Percentiles rank a stretch among this genome's conserved stretches.
These are phyloP conservation scores for Eudyptes chrysolophus DNA, from an alignment of 2,113 vertebrate genomes.

Conservation along the genomic window DNA sequence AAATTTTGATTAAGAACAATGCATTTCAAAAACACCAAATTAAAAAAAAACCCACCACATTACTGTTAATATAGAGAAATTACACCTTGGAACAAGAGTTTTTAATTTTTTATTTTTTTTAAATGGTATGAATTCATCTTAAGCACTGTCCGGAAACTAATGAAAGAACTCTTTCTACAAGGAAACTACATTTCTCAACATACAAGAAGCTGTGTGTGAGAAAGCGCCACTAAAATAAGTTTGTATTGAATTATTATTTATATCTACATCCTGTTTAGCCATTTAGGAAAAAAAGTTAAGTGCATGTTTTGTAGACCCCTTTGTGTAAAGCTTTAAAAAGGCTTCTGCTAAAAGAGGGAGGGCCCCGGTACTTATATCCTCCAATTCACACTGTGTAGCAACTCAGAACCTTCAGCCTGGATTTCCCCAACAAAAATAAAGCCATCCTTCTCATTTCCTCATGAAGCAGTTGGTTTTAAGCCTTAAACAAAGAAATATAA, in stretches of 20 bases:
- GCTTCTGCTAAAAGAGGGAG: conserved; percentile 60
- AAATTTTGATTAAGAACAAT: neutral
- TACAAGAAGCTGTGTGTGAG: conserved; percentile 66
- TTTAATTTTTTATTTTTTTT: neutral
- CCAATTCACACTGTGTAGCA: conserved; percentile 71
- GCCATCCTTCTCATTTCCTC: conserved; percentile 48
- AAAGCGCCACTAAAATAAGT: conserved; percentile 61
- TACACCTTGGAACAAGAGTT: neutral
- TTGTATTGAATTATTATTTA: conserved; percentile 76
- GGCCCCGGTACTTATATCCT: conserved; percentile 71
- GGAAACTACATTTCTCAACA: conserved; percentile 51
- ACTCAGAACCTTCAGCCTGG: conserved; percentile 6
- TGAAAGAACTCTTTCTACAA: conserved; percentile 25
- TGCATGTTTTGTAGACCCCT: conserved; percentile 28
- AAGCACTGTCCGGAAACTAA: conserved; percentile 6
- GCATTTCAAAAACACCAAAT: neutral
- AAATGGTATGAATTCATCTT: neutral
- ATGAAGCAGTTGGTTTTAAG: neutral
- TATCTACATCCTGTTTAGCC: conserved; percentile 79
- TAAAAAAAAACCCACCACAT: neutral
- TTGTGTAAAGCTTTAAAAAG: conserved; percentile 64
- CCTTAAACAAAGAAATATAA: conserved; percentile 36
- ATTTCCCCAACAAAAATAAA: conserved; percentile 62
- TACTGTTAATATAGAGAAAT: neutral
- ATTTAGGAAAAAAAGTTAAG: conserved; percentile 46